Conservation (phyloP, 2,113 vertebrate genomes). For the Otus sunia region DNA sequence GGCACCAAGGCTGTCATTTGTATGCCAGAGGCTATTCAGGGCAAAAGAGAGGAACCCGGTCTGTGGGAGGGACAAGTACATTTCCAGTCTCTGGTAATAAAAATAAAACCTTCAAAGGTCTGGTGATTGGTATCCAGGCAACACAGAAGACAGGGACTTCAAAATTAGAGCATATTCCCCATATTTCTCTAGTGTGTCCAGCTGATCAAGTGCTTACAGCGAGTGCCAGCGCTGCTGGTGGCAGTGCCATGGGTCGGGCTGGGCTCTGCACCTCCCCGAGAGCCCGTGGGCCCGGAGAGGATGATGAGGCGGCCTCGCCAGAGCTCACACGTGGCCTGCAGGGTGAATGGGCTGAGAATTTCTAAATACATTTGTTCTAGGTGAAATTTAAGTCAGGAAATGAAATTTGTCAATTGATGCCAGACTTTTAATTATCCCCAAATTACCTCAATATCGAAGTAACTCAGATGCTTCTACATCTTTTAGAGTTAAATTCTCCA, state of each 20-base stretch:
- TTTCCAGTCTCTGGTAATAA: neutral
- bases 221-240: neutral
- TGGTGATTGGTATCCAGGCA: slow-evolving; percentile 43
- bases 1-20: neutral
- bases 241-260: accelerated
- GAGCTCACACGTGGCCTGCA: neutral
- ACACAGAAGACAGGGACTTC: neutral
- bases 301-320: neutral
- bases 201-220: neutral
- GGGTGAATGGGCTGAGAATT: neutral
- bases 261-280: neutral
- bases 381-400: neutral
- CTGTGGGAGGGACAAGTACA: neutral
- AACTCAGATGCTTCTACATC: neutral
- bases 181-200: neutral
- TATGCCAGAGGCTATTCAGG: neutral
- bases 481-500: neutral
- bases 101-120: slow-evolving; percentile 1
- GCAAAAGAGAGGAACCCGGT: neutral
- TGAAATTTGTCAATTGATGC: neutral
- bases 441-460: neutral
- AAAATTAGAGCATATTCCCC: neutral
- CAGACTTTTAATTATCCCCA: neutral
- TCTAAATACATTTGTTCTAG: neutral
- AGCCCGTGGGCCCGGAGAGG: neutral